These are phyloP conservation scores for Nasonia longicornis DNA, from an alignment of 1,140 invertebrate genomes.

Conservation along the genomic window DNA sequence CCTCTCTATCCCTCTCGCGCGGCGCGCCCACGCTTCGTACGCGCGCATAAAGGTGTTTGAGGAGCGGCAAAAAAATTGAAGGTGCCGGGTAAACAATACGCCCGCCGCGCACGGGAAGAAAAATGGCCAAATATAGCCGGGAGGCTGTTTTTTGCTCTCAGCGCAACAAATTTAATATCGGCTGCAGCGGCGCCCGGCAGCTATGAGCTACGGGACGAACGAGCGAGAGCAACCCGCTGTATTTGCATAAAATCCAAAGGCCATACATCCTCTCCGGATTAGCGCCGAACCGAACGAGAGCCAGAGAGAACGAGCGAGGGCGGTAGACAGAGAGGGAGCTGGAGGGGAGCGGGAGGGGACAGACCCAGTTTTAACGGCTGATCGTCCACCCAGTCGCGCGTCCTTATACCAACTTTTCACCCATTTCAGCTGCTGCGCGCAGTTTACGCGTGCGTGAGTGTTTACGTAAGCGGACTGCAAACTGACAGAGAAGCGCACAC, in stretches of 20 bases:
- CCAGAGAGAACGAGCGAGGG: not conserved
- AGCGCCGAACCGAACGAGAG: not conserved
- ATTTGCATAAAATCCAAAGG: slow-evolving; percentile 1
- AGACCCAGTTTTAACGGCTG: too few species aligned
- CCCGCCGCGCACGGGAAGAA: not conserved
- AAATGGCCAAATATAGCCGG: not conserved
- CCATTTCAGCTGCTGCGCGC: not conserved
- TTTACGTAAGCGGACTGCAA: not conserved
- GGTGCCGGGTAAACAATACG: not conserved
- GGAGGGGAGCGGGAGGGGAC: too few species aligned
- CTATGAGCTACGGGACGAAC: not conserved
- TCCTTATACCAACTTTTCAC: not conserved
- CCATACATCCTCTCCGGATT: not conserved
- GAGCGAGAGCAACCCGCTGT: not conserved
- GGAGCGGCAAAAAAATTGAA: not conserved
- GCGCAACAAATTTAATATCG: not conserved
- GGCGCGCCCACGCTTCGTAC: not conserved
- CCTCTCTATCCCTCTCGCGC: not conserved
- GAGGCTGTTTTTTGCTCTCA: not conserved
- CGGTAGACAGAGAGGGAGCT: not conserved
- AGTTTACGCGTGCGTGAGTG: not conserved
- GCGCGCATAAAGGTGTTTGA: not conserved
- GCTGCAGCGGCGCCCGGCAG: not conserved
- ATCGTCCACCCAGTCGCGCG: too few species aligned
- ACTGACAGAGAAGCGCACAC: not conserved